Evolutionary conservation across 1,140 invertebrate genomes (phyloP).

Genomic region (Hycleus phaleratus): DNA sequence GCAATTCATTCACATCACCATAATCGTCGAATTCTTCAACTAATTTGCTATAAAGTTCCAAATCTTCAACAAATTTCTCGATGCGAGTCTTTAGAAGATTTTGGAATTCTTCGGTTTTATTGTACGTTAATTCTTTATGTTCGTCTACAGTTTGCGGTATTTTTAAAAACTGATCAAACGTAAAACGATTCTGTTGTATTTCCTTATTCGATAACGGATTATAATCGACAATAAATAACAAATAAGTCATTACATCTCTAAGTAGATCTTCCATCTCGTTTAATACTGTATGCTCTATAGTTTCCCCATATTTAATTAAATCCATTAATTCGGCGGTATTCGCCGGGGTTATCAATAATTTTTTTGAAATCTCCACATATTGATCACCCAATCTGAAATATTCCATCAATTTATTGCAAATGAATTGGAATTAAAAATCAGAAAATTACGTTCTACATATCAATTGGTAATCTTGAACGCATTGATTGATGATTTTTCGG

Average conservation of each 20-base stretch:
- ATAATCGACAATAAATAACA: slow-evolving; percentile 75
- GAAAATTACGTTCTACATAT: slow-evolving; percentile 61
- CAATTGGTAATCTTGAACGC: slow-evolving; percentile 73
- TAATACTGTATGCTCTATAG: slow-evolving; percentile 59
- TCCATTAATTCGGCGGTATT: slow-evolving; percentile 82
- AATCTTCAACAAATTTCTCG: slow-evolving; percentile 67
- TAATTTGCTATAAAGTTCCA: slow-evolving; percentile 71
- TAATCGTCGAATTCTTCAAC: slow-evolving; percentile 81
- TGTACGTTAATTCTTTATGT: slow-evolving; percentile 66
- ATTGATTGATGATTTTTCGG: slow-evolving; percentile 60
- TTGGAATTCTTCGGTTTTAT: slow-evolving; percentile 83
- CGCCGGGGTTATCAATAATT: slow-evolving; percentile 66
- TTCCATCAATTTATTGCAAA: neutral
- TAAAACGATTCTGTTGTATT: slow-evolving; percentile 77
- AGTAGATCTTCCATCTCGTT: slow-evolving; percentile 71
- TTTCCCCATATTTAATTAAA: slow-evolving; percentile 67
- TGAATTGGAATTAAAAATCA: neutral
- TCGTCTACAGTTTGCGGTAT: slow-evolving; percentile 77
- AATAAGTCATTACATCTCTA: slow-evolving; percentile 54
- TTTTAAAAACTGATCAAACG: slow-evolving; percentile 54
- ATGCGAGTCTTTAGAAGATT: slow-evolving; percentile 61
- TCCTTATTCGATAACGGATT: slow-evolving; percentile 69
- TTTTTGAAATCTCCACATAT: slow-evolving; percentile 74
- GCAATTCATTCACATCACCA: slow-evolving; percentile 79
- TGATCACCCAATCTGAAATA: slow-evolving; percentile 69